Base-by-base conservation (phyloP, 2,113 vertebrate genomes). In the Catharus minimus region DNA sequence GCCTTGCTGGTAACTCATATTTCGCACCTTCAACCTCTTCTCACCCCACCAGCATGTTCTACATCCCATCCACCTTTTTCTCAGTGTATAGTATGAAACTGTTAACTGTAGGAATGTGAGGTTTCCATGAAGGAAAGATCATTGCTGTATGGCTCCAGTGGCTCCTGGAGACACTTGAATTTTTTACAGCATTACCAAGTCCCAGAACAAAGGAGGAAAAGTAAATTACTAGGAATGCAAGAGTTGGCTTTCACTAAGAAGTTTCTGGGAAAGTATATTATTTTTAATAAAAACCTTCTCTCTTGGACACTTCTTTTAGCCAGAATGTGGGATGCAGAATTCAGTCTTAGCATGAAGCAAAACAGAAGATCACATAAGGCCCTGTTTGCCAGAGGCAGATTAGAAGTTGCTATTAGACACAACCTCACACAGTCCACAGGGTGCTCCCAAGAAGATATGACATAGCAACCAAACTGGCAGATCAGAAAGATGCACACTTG, bases 221-320 rank as follows among this genome's bases (percentile, higher is more conserved):
- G 33, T 43, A 66, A 61, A 64, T 86, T 81, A 21, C 26, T 38
- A 56, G 82, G 76, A 95, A 91, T 53, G 30, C 52, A 62, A 44
- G 68, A 89, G 22, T 15, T 93, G 82, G 53, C 65, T 78, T 93
- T 88, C 61, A 61, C n/a, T 57, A 28, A n/a, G 32, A 65, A 53
- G 38, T 65, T 94, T 94, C 73, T 88, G 56, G 65, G 82, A 86
- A 94, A 90, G 71, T 43, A 21, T 15, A 77, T 41, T 65, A 20
- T 64, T 86, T 91, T 86, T 78, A 57, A 86, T 82, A 80, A 90
- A 83, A 95, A 38, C 39, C 65, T 71, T 71, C 32, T 82, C 85
- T 77, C 44, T 89, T 50, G 73, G 72, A 78, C 49, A 67, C 27
- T 38, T 62, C 19, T 72, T 19, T 77, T 30, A 81, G 57, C n/a